Conservation (phyloP, 1,140 invertebrate species). For the Trissolcus basalis region DNA sequence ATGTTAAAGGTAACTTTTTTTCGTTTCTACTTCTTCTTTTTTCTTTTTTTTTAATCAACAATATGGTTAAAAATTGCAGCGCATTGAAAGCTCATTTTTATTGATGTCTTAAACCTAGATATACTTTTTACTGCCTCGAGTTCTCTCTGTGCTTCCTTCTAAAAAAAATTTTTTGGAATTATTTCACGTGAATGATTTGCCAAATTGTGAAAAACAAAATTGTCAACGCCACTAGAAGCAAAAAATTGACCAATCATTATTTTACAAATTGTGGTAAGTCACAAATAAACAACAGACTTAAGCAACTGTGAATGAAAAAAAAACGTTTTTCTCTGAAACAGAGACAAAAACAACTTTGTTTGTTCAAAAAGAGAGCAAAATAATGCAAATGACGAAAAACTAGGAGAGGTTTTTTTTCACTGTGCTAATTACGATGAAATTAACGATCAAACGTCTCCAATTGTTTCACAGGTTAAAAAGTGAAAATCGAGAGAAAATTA, state of each 20-base stretch:
- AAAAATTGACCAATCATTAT: slow-evolving; percentile 47
- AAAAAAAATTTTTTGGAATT: slow-evolving; percentile 3
- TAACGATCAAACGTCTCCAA: slow-evolving; percentile 14
- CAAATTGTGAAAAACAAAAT: slow-evolving; percentile 3
- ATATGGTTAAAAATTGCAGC: too few relatives aligned
- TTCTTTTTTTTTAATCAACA: slow-evolving; percentile 1
- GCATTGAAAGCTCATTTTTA: too few relatives aligned
- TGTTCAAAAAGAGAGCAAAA: too few relatives aligned
- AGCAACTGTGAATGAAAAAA: slow-evolving; percentile 36
- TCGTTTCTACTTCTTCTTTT: background rate
- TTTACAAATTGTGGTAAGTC: slow-evolving; percentile 52
- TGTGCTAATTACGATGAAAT: slow-evolving; percentile 38
- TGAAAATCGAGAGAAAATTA: too few relatives aligned
- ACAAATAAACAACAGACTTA: slow-evolving; percentile 49
- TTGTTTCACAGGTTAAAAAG: too few relatives aligned
- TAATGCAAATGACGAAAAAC: too few relatives aligned
- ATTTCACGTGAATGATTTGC: too few relatives aligned
- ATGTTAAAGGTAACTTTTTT: slow-evolving; percentile 46
- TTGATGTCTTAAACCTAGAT: too few relatives aligned
- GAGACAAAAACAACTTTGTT: slow-evolving; percentile 17
- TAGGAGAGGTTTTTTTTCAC: slow-evolving; percentile 3
- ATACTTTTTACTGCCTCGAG: too few relatives aligned
- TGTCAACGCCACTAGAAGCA: slow-evolving; percentile 8
- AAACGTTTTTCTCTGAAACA: slow-evolving; percentile 26
- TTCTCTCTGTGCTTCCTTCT: too few relatives aligned